Conservation (phyloP, 2,113 vertebrate genomes). For the Rousettus leschenaultii region DNA sequence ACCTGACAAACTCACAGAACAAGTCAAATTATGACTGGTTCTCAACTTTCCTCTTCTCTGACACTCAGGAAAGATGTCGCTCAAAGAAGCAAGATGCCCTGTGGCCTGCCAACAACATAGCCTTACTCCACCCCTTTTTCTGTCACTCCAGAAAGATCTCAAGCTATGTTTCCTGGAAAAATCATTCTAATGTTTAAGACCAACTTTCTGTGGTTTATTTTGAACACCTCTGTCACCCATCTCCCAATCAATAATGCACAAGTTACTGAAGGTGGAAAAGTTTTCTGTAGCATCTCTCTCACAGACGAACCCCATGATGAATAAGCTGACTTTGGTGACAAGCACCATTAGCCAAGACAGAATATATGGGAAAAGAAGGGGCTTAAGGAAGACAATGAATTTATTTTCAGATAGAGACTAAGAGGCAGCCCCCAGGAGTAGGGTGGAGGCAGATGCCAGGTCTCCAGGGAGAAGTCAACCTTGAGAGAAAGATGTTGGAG, state of each 20-base stretch:
- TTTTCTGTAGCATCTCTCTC: neutral
- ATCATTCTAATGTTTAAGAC: neutral
- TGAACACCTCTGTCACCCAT: neutral
- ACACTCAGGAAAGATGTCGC: neutral
- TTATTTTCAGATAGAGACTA: neutral
- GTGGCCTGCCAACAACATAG: neutral
- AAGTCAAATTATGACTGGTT: neutral
- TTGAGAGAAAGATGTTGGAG: neutral
- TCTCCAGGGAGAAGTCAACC: neutral
- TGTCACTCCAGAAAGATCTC: neutral
- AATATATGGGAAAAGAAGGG: neutral
- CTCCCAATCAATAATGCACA: neutral
- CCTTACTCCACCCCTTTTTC: neutral
- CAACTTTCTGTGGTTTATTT: neutral
- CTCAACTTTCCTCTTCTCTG: neutral
- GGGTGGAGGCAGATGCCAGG: neutral
- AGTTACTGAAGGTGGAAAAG: neutral
- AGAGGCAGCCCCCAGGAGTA: neutral
- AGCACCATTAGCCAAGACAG: neutral
- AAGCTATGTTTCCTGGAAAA: neutral
- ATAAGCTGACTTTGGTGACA: neutral
- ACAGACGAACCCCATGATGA: neutral
- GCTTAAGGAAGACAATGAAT: neutral
- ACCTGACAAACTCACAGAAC: neutral
- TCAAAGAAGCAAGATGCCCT: neutral